Base-by-base conservation (phyloP, 2,797 vertebrate genomes). In the Aulostomus chinensis region DNA sequence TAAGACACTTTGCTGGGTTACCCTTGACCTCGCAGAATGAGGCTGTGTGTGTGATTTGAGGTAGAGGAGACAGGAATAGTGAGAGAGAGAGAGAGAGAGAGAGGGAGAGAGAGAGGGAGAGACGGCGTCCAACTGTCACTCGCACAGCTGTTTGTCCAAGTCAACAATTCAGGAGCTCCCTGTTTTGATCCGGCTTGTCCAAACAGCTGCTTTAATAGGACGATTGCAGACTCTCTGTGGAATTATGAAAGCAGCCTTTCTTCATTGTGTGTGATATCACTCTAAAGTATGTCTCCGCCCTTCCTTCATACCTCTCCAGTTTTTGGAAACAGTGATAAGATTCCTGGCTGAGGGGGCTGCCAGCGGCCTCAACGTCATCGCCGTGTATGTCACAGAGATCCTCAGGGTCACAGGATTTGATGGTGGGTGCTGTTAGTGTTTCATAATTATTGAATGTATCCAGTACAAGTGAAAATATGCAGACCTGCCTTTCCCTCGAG, bases 291-390 rank as follows among this genome's bases (percentile, higher is more conserved):
- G 29, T 57, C 32, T 58, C 25, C 50, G 2, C 31, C 5, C 12
- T 47, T 18, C 39, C 41, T 49, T 3, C 26, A 10, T 36, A 12
- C 38, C 9, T 4, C 21, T 21, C 18, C 64, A 93, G 92, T 88
- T 88, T 68, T 53, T 90, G 3, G 68, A 89, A 57, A 91, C 70
- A 57, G 76, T 83, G 58, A 85, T 92, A 68, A 71, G 77, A 28
- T 87, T 89, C 69, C 43, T 93, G 42, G 89, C 92, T 7, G 88
- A 92, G 58, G 92, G 92, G 47, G 90, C 88, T 20, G 91, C 92
- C 43, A 92, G 89, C 5, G 92, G 92, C 57, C 85, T 93, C 33
- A 93, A 93, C 1, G 91, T 93, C 78, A 91, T 92, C 2, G 89
- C 88, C 1, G 91, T 90, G 28, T 92, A 89, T 16, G 76, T 91